phyloP scores from a whole-genome alignment of 92 coral and sea anemone species.

The Porites rus region DNA sequence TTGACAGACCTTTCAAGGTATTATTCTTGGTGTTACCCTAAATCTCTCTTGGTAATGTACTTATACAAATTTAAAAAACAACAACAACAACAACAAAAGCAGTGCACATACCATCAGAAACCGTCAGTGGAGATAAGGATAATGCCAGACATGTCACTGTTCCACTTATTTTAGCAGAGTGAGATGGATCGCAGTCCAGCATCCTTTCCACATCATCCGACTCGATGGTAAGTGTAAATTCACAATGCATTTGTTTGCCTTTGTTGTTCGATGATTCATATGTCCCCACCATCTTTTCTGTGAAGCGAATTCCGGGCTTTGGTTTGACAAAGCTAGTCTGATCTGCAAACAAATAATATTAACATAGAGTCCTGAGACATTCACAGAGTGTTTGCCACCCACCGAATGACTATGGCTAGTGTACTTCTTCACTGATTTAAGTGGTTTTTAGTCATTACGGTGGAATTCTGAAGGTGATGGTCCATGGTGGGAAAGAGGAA shows the following conservation, averaged over 20 bases:
- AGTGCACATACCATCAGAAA: slow-evolving; percentile 42
- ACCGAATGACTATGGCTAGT: too few relatives aligned
- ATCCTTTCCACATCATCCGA: slow-evolving; percentile 62
- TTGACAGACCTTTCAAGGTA: too few relatives aligned
- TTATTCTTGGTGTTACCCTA: too few relatives aligned
- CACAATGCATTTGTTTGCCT: slow-evolving; percentile 21
- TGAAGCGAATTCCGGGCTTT: slow-evolving; percentile 64
- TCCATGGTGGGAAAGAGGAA: too few relatives aligned
- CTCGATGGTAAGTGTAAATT: slow-evolving; percentile 50
- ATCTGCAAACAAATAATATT: slow-evolving; percentile 23
- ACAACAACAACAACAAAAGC: not conserved
- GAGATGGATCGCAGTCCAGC: slow-evolving; percentile 55
- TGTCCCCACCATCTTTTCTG: slow-evolving; percentile 64
- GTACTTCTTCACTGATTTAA: too few relatives aligned
- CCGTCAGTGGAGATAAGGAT: slow-evolving; percentile 46
- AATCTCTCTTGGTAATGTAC: too few relatives aligned
- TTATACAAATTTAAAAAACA: too few relatives aligned
- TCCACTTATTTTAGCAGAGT: slow-evolving; percentile 52
- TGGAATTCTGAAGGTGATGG: too few relatives aligned
- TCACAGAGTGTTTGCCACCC: too few relatives aligned
- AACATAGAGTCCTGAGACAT: too few relatives aligned
- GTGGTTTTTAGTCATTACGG: too few relatives aligned
- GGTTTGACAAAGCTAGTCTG: slow-evolving; percentile 26
- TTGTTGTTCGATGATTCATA: slow-evolving; percentile 12
- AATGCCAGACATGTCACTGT: slow-evolving; percentile 56